These are phyloP conservation scores for Apostichopus leukothele DNA, from an alignment of 53 echinoderm and acorn worm genomes.

Conservation along the genomic window DNA sequence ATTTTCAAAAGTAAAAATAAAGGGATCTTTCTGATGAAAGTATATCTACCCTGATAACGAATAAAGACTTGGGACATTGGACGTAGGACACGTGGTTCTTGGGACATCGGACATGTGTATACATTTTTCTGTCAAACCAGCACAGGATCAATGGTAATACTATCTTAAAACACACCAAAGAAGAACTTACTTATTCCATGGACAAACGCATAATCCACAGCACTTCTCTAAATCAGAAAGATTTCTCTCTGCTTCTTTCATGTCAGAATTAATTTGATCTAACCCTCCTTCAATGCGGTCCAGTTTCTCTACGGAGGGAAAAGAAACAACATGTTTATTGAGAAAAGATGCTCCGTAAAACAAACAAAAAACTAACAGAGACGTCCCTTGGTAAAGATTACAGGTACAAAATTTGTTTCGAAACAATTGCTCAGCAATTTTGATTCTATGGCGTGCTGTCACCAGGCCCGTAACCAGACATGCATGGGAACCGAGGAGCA, in stretches of 20 bases:
- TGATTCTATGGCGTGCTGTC: too few relatives aligned
- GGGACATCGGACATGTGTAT: too few relatives aligned
- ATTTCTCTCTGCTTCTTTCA: conserved; percentile 89
- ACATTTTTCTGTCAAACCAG: too few relatives aligned
- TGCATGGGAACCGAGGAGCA: too few relatives aligned
- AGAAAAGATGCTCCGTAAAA: background rate
- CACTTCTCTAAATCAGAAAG: conserved; percentile 80
- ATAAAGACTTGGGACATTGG: too few relatives aligned
- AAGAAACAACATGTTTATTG: background rate
- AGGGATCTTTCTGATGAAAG: too few relatives aligned
- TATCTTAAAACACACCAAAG: too few relatives aligned
- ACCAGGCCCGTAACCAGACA: background rate
- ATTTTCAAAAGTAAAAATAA: too few relatives aligned
- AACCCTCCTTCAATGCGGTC: conserved; percentile 85
- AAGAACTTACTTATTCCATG: conserved; percentile 67
- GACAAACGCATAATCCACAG: conserved; percentile 79
- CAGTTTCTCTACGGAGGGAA: conserved; percentile 58
- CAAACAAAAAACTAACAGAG: background rate
- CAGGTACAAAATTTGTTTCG: background rate
- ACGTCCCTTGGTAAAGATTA: background rate
- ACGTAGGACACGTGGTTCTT: too few relatives aligned
- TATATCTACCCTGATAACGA: too few relatives aligned
- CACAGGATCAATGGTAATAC: too few relatives aligned
- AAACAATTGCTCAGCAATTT: too few relatives aligned
- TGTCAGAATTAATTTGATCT: conserved; percentile 88